Evolutionary conservation across 2,888 invertebrate genomes (phyloP), one percentile per base, ranked within the genome.

Genomic region (Ceramica pisi): DNA sequence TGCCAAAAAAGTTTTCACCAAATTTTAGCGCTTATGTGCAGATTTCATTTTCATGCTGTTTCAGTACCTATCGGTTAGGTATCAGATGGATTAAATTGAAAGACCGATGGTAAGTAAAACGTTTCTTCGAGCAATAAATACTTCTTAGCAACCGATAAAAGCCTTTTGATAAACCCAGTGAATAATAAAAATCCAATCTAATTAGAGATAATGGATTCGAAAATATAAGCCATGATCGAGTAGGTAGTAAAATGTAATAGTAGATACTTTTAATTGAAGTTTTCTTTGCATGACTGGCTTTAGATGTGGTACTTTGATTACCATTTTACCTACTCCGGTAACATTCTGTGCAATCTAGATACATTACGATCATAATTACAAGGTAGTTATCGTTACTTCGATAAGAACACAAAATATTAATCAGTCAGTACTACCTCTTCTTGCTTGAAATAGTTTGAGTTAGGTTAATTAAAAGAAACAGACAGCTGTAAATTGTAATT

Each of bases 71-170:
- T 31, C 26, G 10, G 21, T 68, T 80, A n/a, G n/a, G n/a, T n/a
- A 80, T 78, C 78, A 60, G 57, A 64, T 56, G 16, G 51, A 63
- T 71, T 56, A 55, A 61, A 74, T 69, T 53, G 19, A 65, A 53
- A 71, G 31, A 14, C 16, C 31, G 63, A 71, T 73, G 63, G 31
- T 21, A 4, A 51, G 35, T 44, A 68, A 75, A 61, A 38, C 53
- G 35, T 66, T 80, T 67, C 46, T 59, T 66, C 12, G 48, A 46
- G 35, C 61, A 61, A 60, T 48, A 69, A 61, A 60, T 48, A 69
- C 81, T 68, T 71, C 78, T 68, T 85, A 74, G 75, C 74, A 76
- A 84, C 81, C 69, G 86, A 83, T 84, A 82, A 81, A 61, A 67
- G 48, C 55, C 12, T 71, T 9, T 23, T 21, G 56, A 78, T 64